Conservation (phyloP, 2,113 vertebrate species). For the Lontra canadensis region DNA sequence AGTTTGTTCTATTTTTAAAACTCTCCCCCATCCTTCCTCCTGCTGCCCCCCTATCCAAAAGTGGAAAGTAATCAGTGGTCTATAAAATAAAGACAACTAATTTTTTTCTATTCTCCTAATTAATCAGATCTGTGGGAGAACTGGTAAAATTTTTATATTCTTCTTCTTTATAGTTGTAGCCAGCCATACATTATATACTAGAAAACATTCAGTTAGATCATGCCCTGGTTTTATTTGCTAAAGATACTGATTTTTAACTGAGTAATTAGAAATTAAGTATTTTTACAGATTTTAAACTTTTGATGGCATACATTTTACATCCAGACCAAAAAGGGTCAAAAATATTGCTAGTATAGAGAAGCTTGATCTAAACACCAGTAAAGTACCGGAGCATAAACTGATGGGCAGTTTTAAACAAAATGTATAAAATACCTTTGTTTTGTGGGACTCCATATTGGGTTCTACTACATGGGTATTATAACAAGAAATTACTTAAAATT, state of each 20-base stretch:
- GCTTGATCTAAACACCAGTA: not conserved
- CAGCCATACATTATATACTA: not conserved
- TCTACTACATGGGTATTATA: not conserved
- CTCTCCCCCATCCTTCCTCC: not conserved
- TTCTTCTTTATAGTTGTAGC: not conserved
- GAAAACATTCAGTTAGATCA: slow-evolving; percentile 7
- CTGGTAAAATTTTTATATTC: slow-evolving; percentile 31
- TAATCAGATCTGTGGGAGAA: slow-evolving; percentile 1
- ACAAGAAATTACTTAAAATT: slow-evolving; percentile 25
- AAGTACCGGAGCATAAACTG: not conserved
- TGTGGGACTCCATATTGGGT: not conserved
- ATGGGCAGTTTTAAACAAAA: slow-evolving; percentile 35
- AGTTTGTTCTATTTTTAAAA: slow-evolving; percentile 7
- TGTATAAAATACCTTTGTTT: slow-evolving; percentile 14
- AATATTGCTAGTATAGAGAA: not conserved
- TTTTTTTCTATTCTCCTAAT: not conserved
- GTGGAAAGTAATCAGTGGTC: not conserved
- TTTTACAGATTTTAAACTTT: slow-evolving; percentile 59
- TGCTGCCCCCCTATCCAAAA: not conserved
- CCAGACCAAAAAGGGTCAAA: not conserved
- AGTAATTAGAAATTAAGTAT: slow-evolving; percentile 28
- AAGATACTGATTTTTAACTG: slow-evolving; percentile 22
- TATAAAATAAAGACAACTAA: not conserved
- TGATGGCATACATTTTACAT: slow-evolving; percentile 19
- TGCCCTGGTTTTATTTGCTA: not conserved